These are phyloP conservation scores for Odontamblyopus lacepedii DNA, from an alignment of 2,797 vertebrate species.

Conservation along the genomic window DNA sequence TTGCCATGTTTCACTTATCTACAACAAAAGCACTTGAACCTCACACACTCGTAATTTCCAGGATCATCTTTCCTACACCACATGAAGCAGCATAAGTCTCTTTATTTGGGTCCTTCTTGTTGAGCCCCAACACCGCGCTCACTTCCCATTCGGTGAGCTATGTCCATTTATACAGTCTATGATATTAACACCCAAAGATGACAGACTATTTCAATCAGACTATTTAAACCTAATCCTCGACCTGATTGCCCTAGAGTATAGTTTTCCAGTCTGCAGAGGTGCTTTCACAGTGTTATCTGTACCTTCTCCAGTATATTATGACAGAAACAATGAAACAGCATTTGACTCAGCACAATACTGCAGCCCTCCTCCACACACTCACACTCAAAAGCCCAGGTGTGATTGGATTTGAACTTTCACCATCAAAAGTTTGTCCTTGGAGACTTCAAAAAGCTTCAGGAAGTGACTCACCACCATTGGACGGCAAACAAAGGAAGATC, in stretches of 20 bases:
- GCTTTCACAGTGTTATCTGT: constrained; percentile 7
- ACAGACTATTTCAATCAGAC: no score
- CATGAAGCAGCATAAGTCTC: no score
- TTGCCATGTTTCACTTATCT: no score
- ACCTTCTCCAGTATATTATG: background rate
- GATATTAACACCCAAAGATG: background rate
- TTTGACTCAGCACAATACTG: constrained; percentile 1
- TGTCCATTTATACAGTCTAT: no score
- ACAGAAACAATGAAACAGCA: background rate
- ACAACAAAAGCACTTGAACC: no score
- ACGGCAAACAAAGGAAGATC: no score
- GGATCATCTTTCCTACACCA: no score
- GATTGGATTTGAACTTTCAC: background rate
- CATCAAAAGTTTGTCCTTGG: background rate
- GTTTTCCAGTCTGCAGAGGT: background rate
- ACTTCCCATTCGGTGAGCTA: no score
- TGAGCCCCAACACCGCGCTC: no score
- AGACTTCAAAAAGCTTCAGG: background rate
- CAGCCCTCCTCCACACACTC: background rate
- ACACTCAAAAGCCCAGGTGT: background rate
- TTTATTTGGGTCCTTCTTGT: no score
- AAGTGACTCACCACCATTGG: background rate
- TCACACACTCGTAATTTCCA: no score
- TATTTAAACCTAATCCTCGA: background rate
- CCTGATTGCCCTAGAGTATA: background rate